Evolutionary conservation across 1,140 invertebrate species (phyloP).

Genomic region (Plectus sambesii): DNA sequence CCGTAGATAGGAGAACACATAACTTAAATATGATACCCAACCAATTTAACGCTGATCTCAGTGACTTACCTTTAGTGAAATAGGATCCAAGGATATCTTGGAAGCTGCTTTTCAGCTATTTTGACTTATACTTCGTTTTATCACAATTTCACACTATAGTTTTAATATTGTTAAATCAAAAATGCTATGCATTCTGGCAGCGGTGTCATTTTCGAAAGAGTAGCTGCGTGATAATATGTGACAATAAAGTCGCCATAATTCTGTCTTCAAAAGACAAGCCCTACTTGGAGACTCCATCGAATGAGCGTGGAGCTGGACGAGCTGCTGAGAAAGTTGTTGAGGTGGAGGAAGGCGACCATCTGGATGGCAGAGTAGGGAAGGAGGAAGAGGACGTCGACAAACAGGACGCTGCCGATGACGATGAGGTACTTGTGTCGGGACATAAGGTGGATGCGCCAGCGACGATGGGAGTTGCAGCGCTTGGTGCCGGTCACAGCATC

Average conservation of each 20-base stretch:
- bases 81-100: no score
- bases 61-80: not conserved
- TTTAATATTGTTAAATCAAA: no score
- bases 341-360: conserved; percentile 39
- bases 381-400: conserved; percentile 43
- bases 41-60: not conserved
- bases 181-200: no score
- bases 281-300: conserved; percentile 40
- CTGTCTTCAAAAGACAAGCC: not conserved
- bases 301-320: conserved; percentile 32
- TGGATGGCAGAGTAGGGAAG: conserved; percentile 45
- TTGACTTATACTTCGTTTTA: no score
- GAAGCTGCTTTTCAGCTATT: no score
- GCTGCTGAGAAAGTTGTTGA: conserved; percentile 39
- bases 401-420: conserved; percentile 42
- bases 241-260: no score
- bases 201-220: no score
- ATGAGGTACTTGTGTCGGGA: conserved; percentile 44
- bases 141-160: no score
- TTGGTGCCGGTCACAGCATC: conserved; percentile 2
- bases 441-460: conserved; percentile 37
- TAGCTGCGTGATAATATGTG: no score
- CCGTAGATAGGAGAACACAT: no score
- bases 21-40: no score
- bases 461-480: conserved; percentile 7